These are phyloP conservation scores for Eupithecia abbreviata DNA, from an alignment of 2,888 invertebrate species.

Conservation along the genomic window DNA sequence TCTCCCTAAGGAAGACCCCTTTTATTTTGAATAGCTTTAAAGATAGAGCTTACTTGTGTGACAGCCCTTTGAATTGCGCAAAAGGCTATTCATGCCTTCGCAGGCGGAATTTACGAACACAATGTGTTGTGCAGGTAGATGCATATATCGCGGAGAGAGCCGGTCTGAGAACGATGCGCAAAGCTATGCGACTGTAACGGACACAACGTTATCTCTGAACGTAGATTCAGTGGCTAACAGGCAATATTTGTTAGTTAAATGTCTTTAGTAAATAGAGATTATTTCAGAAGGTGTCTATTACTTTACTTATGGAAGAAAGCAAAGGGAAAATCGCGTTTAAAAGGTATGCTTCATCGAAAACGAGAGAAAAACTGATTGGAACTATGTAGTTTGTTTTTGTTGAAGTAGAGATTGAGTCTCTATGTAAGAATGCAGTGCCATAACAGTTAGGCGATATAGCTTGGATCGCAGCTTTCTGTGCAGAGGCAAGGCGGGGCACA, in stretches of 20 bases:
- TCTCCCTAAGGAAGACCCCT: conserved; percentile 72
- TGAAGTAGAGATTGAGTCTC: conserved; percentile 20
- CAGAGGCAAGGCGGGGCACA: conserved; percentile 42
- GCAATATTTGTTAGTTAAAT: background rate
- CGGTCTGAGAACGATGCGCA: conserved; percentile 43
- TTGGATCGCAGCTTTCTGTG: conserved; percentile 40
- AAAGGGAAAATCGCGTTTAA: background rate
- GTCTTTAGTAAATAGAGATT: background rate
- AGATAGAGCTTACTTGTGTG: conserved; percentile 65
- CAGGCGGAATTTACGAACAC: conserved; percentile 23
- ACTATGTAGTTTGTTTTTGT: conserved; percentile 19
- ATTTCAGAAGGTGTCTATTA: background rate
- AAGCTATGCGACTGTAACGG: conserved; percentile 38
- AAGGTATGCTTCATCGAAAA: background rate
- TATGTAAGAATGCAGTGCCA: conserved; percentile 39
- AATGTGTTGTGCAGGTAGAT: conserved; percentile 33
- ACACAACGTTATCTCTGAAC: conserved; percentile 40
- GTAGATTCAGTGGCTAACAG: conserved; percentile 26
- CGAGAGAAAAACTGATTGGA: conserved; percentile 4
- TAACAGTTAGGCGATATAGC: conserved; percentile 42
- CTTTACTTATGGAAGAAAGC: background rate
- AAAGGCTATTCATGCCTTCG: conserved; percentile 62
- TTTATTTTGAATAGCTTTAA: conserved; percentile 63
- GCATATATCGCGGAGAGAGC: conserved; percentile 38
- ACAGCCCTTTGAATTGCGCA: conserved; percentile 69